A percentile compares a stretch with the other conserved stretches of the same genome.
Conservation (phyloP, 2,888 invertebrate genomes). For the Hololepta plana region DNA sequence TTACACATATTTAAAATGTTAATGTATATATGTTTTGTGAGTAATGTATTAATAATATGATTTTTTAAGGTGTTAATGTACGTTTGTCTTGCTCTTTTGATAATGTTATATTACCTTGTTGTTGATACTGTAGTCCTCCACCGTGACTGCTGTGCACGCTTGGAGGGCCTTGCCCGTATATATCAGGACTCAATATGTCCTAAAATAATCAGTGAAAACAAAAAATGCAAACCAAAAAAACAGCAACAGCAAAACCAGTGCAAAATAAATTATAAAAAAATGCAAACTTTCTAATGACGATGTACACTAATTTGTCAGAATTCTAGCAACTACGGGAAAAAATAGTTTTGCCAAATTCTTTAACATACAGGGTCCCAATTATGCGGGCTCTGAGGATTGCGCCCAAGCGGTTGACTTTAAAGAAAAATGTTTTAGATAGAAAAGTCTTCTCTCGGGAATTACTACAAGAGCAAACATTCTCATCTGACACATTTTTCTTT, state of each 20-base stretch:
- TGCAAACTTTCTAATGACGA: neutral
- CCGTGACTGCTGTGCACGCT: conserved; percentile 68
- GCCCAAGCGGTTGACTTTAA: too few relatives aligned
- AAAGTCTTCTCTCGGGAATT: too few relatives aligned
- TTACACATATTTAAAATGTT: too few relatives aligned
- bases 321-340: too few relatives aligned
- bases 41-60: conserved; percentile 8
- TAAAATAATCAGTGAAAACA: conserved; percentile 31
- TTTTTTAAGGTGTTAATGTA: conserved; percentile 5
- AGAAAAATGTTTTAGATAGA: too few relatives aligned
- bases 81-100: neutral
- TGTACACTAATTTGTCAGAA: too few relatives aligned
- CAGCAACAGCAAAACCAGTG: conserved; percentile 2
- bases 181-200: conserved; percentile 83
- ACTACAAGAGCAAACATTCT: too few relatives aligned
- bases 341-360: too few relatives aligned
- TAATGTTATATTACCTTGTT: conserved; percentile 47
- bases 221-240: conserved; percentile 23
- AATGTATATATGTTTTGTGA: too few relatives aligned
- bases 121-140: conserved; percentile 62
- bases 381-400: too few relatives aligned
- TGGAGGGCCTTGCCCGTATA: conserved; percentile 83
- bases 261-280: conserved; percentile 1
- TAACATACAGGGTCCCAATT: too few relatives aligned
- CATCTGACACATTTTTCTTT: too few relatives aligned